Evolutionary conservation across 2,113 vertebrate species (phyloP), one percentile per base, ranked within the genome.

Genomic region (Condylura cristata): DNA sequence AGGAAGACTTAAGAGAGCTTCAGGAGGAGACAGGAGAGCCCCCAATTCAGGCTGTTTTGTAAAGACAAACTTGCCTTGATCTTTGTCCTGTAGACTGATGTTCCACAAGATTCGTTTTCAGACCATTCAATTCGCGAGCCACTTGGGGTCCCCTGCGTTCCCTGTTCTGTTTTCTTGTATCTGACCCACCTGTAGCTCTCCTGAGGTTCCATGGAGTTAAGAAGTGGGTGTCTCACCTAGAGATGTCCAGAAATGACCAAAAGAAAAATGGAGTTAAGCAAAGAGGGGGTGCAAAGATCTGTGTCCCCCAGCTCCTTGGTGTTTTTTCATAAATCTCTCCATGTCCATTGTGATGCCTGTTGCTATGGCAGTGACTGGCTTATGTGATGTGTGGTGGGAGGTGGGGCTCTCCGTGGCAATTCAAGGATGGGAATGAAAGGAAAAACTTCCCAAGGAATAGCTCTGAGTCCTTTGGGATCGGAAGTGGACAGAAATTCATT

Each of bases 291-390:
- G n/a, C 58, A n/a, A 37, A 37, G 18, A 0, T 4, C 85, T 88
- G 16, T 24, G 32, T 66, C 17, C 13, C 6, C 5, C 9, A 6
- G n/a, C 28, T 66, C 32, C 60, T 70, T 11, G 3, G 10, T 34
- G 34, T 39, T 39, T 71, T 70, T 44, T 41, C 37, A 46, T 44
- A 32, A 34, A 79, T 8, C 53, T 61, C 70, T 58, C 51, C 18
- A 46, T 5, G 2, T 20, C 34, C 12, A 3, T 70, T 26, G 16
- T 26, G 17, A 32, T 53, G 13, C 0, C 9, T 0, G 26, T 6
- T 17, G 41, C 37, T 39, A 30, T 22, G 32, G 13, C 5, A 8
- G 34, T 30, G 41, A 17, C 53, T 18, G 13, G 39, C 30, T 37
- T 8, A 10, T 37, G 46, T 4, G 8, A 0, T 28, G 34, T 41